phyloP scores from a whole-genome alignment of 2,888 invertebrate genomes.

The Pterobdella sp. region DNA sequence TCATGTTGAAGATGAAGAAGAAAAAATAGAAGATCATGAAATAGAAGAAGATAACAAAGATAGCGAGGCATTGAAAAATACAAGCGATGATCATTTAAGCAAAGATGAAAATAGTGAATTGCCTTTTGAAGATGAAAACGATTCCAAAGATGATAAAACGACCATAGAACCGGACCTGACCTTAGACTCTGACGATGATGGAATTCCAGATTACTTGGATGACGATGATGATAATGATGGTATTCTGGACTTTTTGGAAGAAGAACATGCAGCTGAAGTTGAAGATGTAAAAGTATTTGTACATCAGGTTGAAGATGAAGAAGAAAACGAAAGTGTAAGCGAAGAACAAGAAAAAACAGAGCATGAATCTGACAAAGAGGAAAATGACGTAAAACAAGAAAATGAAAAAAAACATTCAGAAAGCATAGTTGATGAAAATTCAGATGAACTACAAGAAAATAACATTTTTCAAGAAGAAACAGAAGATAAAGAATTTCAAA shows the following conservation, averaged over 20 bases:
- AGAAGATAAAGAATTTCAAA: not conserved
- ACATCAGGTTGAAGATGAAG: slow-evolving; percentile 5
- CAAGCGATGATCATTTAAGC: not conserved
- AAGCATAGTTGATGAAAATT: not conserved
- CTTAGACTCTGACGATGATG: slow-evolving; percentile 28
- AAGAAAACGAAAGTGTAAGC: not conserved
- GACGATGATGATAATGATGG: slow-evolving; percentile 37
- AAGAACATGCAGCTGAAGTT: slow-evolving; percentile 15
- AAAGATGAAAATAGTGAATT: not conserved
- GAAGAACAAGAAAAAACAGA: slow-evolving; percentile 6
- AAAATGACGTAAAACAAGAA: slow-evolving; percentile 11
- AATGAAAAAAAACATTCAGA: too few species aligned
- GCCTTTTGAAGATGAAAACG: too few species aligned
- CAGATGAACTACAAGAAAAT: not conserved
- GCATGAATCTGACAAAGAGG: not conserved
- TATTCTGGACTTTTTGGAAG: slow-evolving; percentile 33
- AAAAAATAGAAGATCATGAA: slow-evolving; percentile 37
- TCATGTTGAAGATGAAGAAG: slow-evolving; percentile 38
- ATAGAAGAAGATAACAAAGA: too few species aligned
- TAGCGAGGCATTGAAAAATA: slow-evolving; percentile 18
- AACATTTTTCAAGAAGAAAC: slow-evolving; percentile 21
- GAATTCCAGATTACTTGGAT: slow-evolving; percentile 37
- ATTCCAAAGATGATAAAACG: not conserved
- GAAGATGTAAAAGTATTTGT: slow-evolving; percentile 31
- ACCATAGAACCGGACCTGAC: slow-evolving; percentile 36